Evolutionary conservation across 2,888 invertebrate species (phyloP).

Genomic region (Dynastes hyllus): DNA sequence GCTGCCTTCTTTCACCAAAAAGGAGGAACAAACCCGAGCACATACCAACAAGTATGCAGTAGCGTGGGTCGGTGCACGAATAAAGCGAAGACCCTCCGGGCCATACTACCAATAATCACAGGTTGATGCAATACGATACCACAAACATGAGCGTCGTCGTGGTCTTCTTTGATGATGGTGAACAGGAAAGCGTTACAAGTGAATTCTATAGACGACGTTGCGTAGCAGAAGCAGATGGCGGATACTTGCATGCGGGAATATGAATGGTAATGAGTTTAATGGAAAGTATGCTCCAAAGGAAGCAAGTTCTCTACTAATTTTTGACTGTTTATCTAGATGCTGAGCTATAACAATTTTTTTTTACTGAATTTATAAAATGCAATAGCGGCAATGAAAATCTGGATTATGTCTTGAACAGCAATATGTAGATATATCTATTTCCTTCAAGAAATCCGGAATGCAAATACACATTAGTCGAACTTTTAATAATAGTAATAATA

Average conservation of each 20-base stretch:
- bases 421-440: no score
- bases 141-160: slow-evolving; percentile 21
- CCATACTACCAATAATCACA: slow-evolving; percentile 51
- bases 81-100: slow-evolving; percentile 46
- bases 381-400: no score
- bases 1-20: slow-evolving; percentile 34
- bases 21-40: slow-evolving; percentile 29
- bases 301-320: no score
- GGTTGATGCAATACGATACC: slow-evolving; percentile 49
- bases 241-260: neutral
- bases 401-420: no score
- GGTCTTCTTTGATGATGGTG: slow-evolving; percentile 5
- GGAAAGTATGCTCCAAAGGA: neutral
- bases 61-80: slow-evolving; percentile 53
- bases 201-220: slow-evolving; percentile 9
- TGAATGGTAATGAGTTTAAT: slow-evolving; percentile 6
- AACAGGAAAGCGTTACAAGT: slow-evolving; percentile 25
- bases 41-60: slow-evolving; percentile 49
- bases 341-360: no score
- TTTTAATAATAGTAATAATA: no score
- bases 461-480: no score
- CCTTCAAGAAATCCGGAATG: no score
- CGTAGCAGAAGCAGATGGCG: neutral
- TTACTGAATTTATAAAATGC: no score
- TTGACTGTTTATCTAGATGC: no score